Evolutionary conservation across 2,113 vertebrate species (phyloP), one percentile per base, ranked within the genome.

Genomic region (Lethenteron reissneri): DNA sequence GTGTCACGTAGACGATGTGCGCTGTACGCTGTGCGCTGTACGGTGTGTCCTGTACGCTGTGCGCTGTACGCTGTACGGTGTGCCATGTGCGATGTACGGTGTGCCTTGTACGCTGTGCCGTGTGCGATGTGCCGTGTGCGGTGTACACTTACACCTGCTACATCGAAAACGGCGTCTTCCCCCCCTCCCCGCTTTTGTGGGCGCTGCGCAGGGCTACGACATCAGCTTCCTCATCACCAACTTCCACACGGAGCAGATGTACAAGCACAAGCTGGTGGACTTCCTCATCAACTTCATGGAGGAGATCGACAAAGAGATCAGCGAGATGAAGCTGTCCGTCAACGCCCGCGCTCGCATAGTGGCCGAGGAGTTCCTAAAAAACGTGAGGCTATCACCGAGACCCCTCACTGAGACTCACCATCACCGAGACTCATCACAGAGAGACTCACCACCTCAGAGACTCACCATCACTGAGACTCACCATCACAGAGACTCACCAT

Each of bases 181-280:
- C 70, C 7, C 64, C 72, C 25, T n/a, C 75, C 70, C 77, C n/a
- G 17, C 17, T 71, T 70, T 70, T 72, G 71, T 70, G 14, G 11
- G 64, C 21, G 15, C n/a, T 11, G 62, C 25, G 70, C 76, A 99
- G 94, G 94, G 94, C 56, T 99, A 97, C 2, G 94, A 99, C 80
- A 99, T 99, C 81, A 97, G 92, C 75, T 99, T 99, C 78, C 84
- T 99, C 78, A 99, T 99, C 82, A 99, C 94, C 71, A 99, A 99
- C 84, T 99, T 99, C 83, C 94, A 99, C 79, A 97, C 94, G 11
- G 94, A 99, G 80, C 94, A 97, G 82, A 99, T 99, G 94, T 99
- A 97, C 80, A 99, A 97, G 77, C 94, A 99, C 75, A 99, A 99
- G 78, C 81, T 99, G 78, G 94, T 99, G 76, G 94, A 99, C 77